Base-by-base conservation (phyloP, 2,888 invertebrate species). In the Eueremaeus valkanovi region DNA sequence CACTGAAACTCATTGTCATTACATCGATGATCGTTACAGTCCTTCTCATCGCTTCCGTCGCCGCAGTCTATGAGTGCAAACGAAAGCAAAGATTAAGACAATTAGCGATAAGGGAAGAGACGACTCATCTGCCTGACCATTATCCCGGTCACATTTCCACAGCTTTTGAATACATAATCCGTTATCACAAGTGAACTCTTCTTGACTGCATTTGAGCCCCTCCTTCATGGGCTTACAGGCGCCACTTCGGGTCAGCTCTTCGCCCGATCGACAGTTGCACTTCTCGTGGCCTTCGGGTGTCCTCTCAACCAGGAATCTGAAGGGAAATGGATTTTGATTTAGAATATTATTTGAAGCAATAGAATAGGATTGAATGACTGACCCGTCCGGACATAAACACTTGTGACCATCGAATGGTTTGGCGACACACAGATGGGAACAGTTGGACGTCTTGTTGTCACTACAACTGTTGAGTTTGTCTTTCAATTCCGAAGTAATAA, bases 131-230 rank as follows among this genome's bases (percentile, higher is more conserved):
- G 29, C 31, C 73, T 27, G 36, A 74, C 68, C 74, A 81, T 94
- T 92, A 83, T 96, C 95, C 80, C 91, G 92, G 81, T 97, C 96
- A 83, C 96, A 97, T 88, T 92, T 91, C 95, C 95, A 96, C 31
- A 93, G 83, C 82, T 92, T 92, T 0, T 92, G 93, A 79, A 97
- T 95, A 83, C 97, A 98, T 74, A 93, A 89, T 8, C 93, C 93
- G 82, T 95, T 95, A 81, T 91, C 92, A 72, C 95, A 95, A 1
- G 88, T 84, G 82, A 93, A 95, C 83, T 95, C 94, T 73, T 90
- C 90, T 0, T 90, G 86, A 0, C 85, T 83, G 81, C 89, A 89
- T 0, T 88, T 87, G 3, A 33, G 21, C 40, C 49, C 58, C 3
- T 72, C 36, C n/a, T 55, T 29, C 81, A 82, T 79, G 76, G 79